Evolutionary conservation across 2,888 invertebrate species (phyloP), one percentile per base, ranked within the genome.

Genomic region (Bellardia bayeri): DNA sequence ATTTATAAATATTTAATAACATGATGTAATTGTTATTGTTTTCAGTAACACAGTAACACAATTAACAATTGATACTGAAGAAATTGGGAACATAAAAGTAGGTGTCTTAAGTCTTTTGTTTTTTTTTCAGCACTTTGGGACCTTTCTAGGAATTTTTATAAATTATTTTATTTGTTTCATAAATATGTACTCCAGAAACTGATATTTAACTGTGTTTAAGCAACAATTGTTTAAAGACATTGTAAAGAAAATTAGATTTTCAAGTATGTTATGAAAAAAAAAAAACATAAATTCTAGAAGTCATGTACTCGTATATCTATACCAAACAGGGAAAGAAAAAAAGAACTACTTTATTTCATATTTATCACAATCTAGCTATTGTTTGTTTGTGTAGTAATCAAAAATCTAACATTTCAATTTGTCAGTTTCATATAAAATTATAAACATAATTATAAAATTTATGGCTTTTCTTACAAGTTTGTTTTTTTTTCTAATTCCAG

Each of bases 341-440:
- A n/a, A 42, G n/a, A 58, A 49, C 5, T 40, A 61, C 30, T 42
- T 54, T 58, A 66, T 14, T 42, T 75, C 42, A 61, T 2, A 33
- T 33, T 66, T 76, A 61, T 71, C 51, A 61, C 40, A 78, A 68
- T 58, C 58, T 61, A 11, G 30, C 11, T 23, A 58, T 23, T 51
- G 30, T 14, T 51, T 37, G 8, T 30, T 2, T 11, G 2, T 61
- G 9, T n/a, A 14, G 33, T 6, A 49, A 79, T 45, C 37, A 63
- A 58, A 71, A 14, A 49, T 75, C 37, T 54, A 72, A 81, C 66
- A 84, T 81, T 81, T 87, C 61, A 87, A 87, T 87, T 82, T 87
- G 82, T 84, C 84, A 78, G 78, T 74, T 72, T 80, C 45, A 14
- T 69, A 51, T 72, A n/a, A n/a, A 54, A 37, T 13, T 54, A 54